Percentiles rank a stretch among this genome's conserved stretches.
Evolutionary conservation across 2,113 vertebrate species (phyloP).

Genomic region (Syngnathoides biaculeatus): DNA sequence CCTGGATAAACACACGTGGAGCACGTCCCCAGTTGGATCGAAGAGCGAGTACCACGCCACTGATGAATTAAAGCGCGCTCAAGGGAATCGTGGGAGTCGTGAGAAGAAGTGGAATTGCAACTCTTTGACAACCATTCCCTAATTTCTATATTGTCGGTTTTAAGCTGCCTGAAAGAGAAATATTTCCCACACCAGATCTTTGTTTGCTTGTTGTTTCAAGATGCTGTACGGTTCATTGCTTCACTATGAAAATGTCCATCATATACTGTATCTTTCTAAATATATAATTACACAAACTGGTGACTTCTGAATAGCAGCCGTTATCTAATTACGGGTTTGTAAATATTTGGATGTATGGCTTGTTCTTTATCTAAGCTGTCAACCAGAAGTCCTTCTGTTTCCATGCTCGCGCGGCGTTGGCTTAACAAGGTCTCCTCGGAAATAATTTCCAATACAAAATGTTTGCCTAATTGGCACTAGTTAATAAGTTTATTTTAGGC

Average conservation of each 20-base stretch:
- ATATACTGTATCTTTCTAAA: not conserved
- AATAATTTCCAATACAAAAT: conserved; percentile 47
- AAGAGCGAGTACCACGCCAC: not conserved
- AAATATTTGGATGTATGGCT: conserved; percentile 7
- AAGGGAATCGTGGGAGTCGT: not conserved
- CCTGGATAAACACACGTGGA: not conserved
- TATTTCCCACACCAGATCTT: not conserved
- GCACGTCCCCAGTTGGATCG: not conserved
- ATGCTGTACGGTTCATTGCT: not conserved
- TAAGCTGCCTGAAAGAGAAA: not conserved
- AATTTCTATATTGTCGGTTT: not conserved
- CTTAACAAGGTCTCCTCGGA: conserved; percentile 49
- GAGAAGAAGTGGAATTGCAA: not conserved
- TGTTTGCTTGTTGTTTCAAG: not conserved
- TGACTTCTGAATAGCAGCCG: conserved; percentile 17
- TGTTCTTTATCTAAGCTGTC: conserved; percentile 10
- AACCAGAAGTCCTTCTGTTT: conserved; percentile 21
- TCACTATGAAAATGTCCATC: not conserved
- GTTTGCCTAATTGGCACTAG: conserved; percentile 48
- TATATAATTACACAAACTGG: not conserved
- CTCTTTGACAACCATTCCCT: not conserved
- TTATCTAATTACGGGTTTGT: conserved; percentile 11
- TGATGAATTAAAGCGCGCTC: not conserved
- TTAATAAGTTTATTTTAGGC: conserved; percentile 61
- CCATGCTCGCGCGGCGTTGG: conserved; percentile 9